These are phyloP conservation scores for Phrixothrix hirtus DNA, from an alignment of 2,888 invertebrate species.

Conservation along the genomic window DNA sequence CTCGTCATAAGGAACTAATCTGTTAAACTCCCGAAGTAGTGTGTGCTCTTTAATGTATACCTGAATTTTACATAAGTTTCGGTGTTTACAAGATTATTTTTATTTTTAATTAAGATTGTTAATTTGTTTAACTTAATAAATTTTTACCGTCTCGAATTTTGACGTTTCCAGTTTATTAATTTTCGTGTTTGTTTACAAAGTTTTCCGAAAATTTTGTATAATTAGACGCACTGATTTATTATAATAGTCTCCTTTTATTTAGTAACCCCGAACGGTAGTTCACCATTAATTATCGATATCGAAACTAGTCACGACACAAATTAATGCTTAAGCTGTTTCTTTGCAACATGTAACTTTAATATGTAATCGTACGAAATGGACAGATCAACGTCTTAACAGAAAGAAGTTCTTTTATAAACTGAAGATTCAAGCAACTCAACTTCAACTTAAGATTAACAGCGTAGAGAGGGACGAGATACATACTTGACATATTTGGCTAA, in stretches of 20 bases:
- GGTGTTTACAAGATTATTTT: slow-evolving; percentile 29
- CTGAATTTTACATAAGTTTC: slow-evolving; percentile 21
- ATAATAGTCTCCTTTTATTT: slow-evolving; percentile 1
- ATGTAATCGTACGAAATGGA: slow-evolving; percentile 4
- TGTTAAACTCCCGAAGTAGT: slow-evolving; percentile 6
- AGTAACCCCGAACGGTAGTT: slow-evolving; percentile 1
- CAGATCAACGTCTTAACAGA: slow-evolving; percentile 24
- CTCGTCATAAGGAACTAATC: slow-evolving; percentile 7
- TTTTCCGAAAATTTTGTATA: too few species aligned
- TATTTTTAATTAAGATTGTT: slow-evolving; percentile 22
- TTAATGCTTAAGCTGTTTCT: slow-evolving; percentile 13
- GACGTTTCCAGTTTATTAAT: too few species aligned
- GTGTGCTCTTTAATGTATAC: slow-evolving; percentile 19
- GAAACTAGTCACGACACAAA: slow-evolving; percentile 11
- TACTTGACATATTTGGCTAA: slow-evolving; percentile 53
- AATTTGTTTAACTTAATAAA: slow-evolving; percentile 16
- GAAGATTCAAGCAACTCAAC: slow-evolving; percentile 32
- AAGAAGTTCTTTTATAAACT: slow-evolving; percentile 40
- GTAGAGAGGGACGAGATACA: slow-evolving; percentile 51
- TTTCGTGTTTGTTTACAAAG: too few species aligned
- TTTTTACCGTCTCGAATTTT: too few species aligned
- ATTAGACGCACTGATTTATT: slow-evolving; percentile 14
- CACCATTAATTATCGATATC: slow-evolving; percentile 1
- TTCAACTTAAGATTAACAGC: slow-evolving; percentile 42
- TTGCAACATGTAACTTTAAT: slow-evolving; percentile 8